A percentile compares a stretch with the other conserved stretches of the same genome.
Evolutionary conservation across 2,888 invertebrate species (phyloP).

Genomic region (Eupelmus urozonus): DNA sequence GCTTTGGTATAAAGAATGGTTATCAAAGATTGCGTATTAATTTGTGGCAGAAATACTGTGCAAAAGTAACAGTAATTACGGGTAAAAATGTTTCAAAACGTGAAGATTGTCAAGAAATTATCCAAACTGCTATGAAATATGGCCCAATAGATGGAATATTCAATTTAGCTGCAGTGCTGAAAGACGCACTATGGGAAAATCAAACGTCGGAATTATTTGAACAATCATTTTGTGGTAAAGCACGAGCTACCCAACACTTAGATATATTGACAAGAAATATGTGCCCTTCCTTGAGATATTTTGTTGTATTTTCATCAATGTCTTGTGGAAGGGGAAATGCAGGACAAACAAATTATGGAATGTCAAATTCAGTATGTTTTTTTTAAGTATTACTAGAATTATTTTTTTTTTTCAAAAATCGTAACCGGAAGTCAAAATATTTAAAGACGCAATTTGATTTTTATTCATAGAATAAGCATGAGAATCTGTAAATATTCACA

Average conservation of each 20-base stretch:
- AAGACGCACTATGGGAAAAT: slow-evolving; percentile 80
- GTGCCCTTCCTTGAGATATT: slow-evolving; percentile 78
- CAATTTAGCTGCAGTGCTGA: slow-evolving; percentile 82
- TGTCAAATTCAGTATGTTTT: slow-evolving; percentile 78
- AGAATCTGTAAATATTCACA: no score
- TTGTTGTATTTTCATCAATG: slow-evolving; percentile 84
- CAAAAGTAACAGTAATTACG: slow-evolving; percentile 83
- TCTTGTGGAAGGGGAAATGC: no score
- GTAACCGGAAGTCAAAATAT: no score
- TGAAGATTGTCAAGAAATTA: slow-evolving; percentile 84
- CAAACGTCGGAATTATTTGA: slow-evolving; percentile 79
- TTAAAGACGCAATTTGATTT: no score
- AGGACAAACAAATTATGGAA: no score
- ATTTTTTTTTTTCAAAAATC: no score
- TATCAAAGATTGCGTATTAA: slow-evolving; percentile 87
- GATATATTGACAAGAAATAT: slow-evolving; percentile 79
- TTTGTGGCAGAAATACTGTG: slow-evolving; percentile 85
- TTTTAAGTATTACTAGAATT: no score
- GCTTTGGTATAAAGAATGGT: slow-evolving; percentile 87
- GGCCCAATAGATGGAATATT: slow-evolving; percentile 83
- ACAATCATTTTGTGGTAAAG: slow-evolving; percentile 80
- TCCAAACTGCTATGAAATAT: slow-evolving; percentile 79
- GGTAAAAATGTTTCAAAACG: slow-evolving; percentile 84
- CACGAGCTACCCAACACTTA: slow-evolving; percentile 79
- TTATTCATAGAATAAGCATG: no score